Evolutionary conservation across 2,113 vertebrate species (phyloP), one percentile per base, ranked within the genome.

Genomic region (Channa maculata): DNA sequence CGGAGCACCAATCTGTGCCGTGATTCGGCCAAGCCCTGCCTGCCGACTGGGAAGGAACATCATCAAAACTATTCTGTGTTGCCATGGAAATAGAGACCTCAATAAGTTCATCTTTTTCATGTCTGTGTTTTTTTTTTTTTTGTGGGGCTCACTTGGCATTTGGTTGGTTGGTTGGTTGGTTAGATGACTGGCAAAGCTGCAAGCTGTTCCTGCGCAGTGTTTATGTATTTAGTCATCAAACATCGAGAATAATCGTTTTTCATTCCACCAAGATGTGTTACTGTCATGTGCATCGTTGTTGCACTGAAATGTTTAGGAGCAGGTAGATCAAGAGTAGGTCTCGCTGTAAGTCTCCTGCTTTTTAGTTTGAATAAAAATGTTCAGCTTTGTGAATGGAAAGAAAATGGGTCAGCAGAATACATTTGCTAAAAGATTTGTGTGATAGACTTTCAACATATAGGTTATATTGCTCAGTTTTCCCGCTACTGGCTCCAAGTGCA

Each of bases 51-150:
- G 92, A 94, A 93, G 86, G 91, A 93, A 90, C 92, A 92, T 93
- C 94, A 93, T 94, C 92, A 93, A 93, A 94, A 95, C 92, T 94
- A 91, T 93, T 92, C 91, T 89, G 87, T 88, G 93, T 95, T 95
- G 90, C 93, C 92, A 95, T 94, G 93, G 93, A 91, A 91, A 94
- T 94, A 88, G 87, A 93, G 88, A 92, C 91, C 91, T 94, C 92
- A 91, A 92, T 93, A 94, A 94, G 90, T 94, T 93, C 67, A 87
- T 93, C 88, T 91, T 92, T 91, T 91, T 92, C 77, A 81, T 91
- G 83, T 86, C 80, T 84, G 57, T 82, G 48, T 50, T 43, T 12
- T 44, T 14, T 74, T 54, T 70, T 33, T 37, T 53, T 24, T 1
- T 24, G 24, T 24, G 53, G 81, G 60, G 82, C 71, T 83, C 74